Percentiles rank a stretch among this genome's conserved stretches.
phyloP scores from a whole-genome alignment of 2,113 vertebrate species.

The Apus apus region DNA sequence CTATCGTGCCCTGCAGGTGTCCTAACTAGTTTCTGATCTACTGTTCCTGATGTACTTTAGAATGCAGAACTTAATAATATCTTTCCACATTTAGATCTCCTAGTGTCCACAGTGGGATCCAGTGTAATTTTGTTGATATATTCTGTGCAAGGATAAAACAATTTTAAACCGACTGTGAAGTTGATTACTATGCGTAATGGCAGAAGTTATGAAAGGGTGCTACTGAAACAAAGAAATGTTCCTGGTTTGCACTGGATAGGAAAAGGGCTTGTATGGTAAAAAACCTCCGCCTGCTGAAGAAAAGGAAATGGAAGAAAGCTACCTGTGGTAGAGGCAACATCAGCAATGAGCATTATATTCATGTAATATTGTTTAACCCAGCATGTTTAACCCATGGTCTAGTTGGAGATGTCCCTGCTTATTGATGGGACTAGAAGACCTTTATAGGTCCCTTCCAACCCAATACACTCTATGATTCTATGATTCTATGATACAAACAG shows the following conservation, averaged over 20 bases:
- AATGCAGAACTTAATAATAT: background rate
- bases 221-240: background rate
- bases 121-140: background rate
- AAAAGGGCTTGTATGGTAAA: background rate
- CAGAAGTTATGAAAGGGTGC: background rate
- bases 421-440: too few species aligned
- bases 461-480: too few species aligned
- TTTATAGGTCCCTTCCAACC: too few species aligned
- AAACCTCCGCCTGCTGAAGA: background rate
- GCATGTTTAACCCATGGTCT: too few species aligned
- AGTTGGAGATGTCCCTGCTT: too few species aligned
- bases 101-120: background rate
- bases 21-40: background rate
- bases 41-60: background rate
- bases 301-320: background rate
- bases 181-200: background rate
- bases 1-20: background rate
- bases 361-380: background rate
- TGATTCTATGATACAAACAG: background rate
- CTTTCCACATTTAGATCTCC: background rate
- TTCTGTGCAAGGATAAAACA: background rate
- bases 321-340: background rate
- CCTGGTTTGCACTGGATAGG: background rate
- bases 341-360: background rate
- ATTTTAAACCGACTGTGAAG: background rate